Percentiles rank a stretch among this genome's conserved stretches.
Conservation (phyloP, 2,113 vertebrate genomes). For the Alexandromys fortis region DNA sequence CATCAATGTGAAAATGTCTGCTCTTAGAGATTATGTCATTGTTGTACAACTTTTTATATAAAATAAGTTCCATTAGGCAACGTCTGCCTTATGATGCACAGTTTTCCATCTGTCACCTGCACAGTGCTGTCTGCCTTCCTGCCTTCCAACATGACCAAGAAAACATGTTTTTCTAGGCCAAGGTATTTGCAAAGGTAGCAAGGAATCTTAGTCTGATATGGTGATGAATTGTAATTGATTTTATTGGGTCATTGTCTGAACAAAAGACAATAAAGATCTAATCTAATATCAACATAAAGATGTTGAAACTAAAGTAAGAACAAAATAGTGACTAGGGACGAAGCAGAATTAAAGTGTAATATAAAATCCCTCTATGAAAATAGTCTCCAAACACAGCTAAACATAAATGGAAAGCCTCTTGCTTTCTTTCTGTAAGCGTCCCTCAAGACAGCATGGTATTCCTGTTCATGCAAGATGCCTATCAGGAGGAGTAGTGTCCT, state of each 20-base stretch:
- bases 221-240: conserved; percentile 3
- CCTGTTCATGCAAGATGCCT: background rate
- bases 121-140: background rate
- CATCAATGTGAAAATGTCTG: background rate
- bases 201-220: background rate
- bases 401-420: conserved; percentile 43
- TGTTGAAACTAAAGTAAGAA: conserved; percentile 27
- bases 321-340: background rate
- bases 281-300: conserved; percentile 14
- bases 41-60: conserved; percentile 14
- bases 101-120: background rate
- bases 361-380: conserved; percentile 35
- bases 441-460: background rate
- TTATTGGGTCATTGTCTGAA: conserved; percentile 27
- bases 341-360: conserved; percentile 23
- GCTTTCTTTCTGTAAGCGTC: background rate
- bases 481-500: conserved; percentile 21
- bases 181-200: background rate
- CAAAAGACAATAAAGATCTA: background rate
- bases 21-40: conserved; percentile 20
- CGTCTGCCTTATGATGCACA: background rate
- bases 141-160: background rate
- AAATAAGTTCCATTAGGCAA: background rate
- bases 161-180: background rate
- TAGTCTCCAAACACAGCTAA: background rate